Base-by-base conservation (phyloP, 1,140 invertebrate species). In the Acyrthosiphon pisum region DNA sequence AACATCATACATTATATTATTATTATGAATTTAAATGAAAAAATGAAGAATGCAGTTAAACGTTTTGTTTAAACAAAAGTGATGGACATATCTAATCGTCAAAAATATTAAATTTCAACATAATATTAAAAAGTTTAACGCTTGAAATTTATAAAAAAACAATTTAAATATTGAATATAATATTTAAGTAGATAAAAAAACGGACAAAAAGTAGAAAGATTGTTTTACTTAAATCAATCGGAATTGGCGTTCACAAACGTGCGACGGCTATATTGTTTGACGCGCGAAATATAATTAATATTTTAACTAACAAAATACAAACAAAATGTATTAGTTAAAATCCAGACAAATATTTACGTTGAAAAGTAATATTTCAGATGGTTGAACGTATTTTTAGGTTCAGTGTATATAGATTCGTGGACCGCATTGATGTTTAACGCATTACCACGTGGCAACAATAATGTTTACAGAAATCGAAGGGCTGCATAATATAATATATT, bases 381-480 rank as follows among this genome's bases (percentile, higher is more conserved):
- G 30, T 6, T 76, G n/a, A 76, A 76, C 14, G 60, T 76, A 76
- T 76, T 76, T 76, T 76, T 76, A 76, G 60, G 4, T 76, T n/a
- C 4, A n/a, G 30, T n/a, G 14, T 18, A 18, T 20, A 76, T n/a
- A 76, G 60, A 76, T 76, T n/a, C 60, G 30, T n/a, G 60, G 60
- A 76, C 30, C 30, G 20, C n/a, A 35, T 76, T 76, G 60, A 76
- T 76, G 60, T 37, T 83, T 83, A 83, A 37, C 35, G 35, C 18
- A 37, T 83, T 83, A 44, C 83, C 84, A 46, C 84, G 84, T n/a
- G 86, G 86, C 6, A 88, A 50, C 46, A 35, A 48, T 89, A 53
- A 56, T 53, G 87, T 89, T 89, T 89, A 89, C 87, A 89, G 48
- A 89, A 56, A 53, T 89, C 87, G 50, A 56, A 37, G 50, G n/a